These are phyloP conservation scores for Petrocephalus sullivani DNA, from an alignment of 2,797 vertebrate genomes.

Conservation along the genomic window DNA sequence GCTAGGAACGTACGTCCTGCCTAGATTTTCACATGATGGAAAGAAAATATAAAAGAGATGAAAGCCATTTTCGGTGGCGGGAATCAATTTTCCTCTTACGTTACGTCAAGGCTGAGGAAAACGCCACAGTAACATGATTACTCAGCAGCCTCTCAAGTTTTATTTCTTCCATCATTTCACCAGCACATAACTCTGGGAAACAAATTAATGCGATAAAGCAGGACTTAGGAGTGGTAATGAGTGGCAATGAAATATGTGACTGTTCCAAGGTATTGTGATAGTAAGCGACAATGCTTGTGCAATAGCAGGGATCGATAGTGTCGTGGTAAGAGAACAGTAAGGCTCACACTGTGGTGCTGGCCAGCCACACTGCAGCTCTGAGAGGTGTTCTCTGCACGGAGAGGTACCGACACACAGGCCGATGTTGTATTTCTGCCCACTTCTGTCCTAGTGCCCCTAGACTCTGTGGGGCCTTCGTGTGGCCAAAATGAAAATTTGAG, in stretches of 20 bases:
- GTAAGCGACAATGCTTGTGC: background rate
- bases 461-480: background rate
- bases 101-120: background rate
- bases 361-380: background rate
- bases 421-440: background rate
- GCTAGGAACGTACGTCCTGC: background rate
- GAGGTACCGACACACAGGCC: background rate
- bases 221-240: conserved; percentile 27
- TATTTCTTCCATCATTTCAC: background rate
- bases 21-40: background rate
- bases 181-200: conserved; percentile 19
- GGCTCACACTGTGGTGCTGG: background rate
- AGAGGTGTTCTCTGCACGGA: background rate
- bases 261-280: conserved; percentile 31
- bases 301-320: background rate
- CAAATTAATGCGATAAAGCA: background rate
- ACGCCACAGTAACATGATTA: background rate
- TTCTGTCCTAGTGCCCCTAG: background rate
- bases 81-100: background rate
- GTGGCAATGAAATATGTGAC: conserved; percentile 37
- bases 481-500: conserved; percentile 1
- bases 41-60: conserved; percentile 11
- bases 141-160: background rate
- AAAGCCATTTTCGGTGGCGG: background rate
- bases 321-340: background rate